Percentiles rank a stretch among this genome's conserved stretches.
Evolutionary conservation across 2,113 vertebrate genomes (phyloP).

Genomic region (Picathartes gymnocephalus): DNA sequence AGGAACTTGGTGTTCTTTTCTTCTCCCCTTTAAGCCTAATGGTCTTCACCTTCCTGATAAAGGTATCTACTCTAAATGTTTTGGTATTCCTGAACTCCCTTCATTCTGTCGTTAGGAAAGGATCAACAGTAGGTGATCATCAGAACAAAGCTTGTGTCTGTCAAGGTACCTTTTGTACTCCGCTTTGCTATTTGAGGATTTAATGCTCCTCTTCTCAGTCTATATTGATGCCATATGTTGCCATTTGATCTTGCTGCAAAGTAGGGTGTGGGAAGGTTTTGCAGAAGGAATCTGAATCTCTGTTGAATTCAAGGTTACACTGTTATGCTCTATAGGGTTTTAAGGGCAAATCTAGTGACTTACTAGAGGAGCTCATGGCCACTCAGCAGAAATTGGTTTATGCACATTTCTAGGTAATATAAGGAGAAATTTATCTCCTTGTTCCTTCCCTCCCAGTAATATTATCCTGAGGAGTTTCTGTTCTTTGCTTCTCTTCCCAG

Average conservation of each 20-base stretch:
- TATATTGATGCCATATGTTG: not conserved
- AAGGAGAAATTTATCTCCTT: not conserved
- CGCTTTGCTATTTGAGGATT: not conserved
- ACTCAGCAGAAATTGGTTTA: not conserved
- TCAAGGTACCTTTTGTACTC: not conserved
- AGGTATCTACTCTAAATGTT: not conserved
- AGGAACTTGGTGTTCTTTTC: not conserved
- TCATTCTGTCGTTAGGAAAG: rapidly evolving
- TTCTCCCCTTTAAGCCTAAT: not conserved
- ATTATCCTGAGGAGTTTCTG: not conserved
- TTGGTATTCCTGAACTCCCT: not conserved
- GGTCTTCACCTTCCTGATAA: not conserved
- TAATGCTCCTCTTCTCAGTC: not conserved
- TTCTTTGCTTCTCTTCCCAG: not conserved
- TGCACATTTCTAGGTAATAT: not conserved
- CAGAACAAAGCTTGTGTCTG: not conserved
- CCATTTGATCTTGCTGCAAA: not conserved
- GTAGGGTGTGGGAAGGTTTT: not conserved
- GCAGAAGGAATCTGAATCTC: not conserved
- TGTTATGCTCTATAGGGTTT: not conserved
- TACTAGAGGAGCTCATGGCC: not conserved
- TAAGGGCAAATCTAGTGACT: not conserved
- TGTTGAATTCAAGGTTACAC: not conserved
- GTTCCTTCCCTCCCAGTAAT: not conserved
- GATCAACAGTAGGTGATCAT: not conserved